phyloP scores from a whole-genome alignment of 2,888 invertebrate species.

The Leptarthrus brevirostris region DNA sequence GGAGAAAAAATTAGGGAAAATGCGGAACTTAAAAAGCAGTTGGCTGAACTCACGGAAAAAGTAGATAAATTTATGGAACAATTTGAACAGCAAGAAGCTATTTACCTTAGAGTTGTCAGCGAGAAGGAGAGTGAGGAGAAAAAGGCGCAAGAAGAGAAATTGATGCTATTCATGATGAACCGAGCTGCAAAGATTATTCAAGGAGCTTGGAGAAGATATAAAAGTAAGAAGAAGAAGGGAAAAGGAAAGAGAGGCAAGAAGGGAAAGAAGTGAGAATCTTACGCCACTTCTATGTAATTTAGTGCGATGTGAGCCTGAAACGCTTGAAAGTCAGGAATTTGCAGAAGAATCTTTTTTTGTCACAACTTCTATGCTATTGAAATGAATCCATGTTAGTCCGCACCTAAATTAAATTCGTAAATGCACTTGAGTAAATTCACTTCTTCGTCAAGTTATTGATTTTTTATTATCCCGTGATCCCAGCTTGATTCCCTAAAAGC shows the following conservation, averaged over 20 bases:
- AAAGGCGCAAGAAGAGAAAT: conserved; percentile 59
- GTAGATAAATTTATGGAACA: conserved; percentile 59
- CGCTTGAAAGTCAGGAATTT: too few relatives aligned
- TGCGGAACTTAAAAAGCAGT: conserved; percentile 57
- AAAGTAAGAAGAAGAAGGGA: conserved; percentile 13
- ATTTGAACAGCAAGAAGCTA: conserved; percentile 58
- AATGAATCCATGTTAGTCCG: too few relatives aligned
- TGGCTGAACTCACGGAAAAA: conserved; percentile 56
- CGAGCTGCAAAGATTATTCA: conserved; percentile 63
- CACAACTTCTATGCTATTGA: too few relatives aligned
- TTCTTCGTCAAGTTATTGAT: too few relatives aligned
- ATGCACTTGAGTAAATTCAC: too few relatives aligned
- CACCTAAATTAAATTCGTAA: too few relatives aligned
- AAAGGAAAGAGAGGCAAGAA: conserved; percentile 31
- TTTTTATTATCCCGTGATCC: too few relatives aligned
- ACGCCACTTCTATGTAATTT: not conserved
- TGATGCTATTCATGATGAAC: conserved; percentile 62
- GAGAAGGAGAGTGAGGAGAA: conserved; percentile 56
- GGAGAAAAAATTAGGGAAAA: conserved; percentile 61
- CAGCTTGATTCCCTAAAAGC: too few relatives aligned
- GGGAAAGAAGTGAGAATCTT: conserved; percentile 5
- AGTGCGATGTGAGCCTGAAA: too few relatives aligned
- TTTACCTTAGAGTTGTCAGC: conserved; percentile 60
- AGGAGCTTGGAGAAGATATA: conserved; percentile 58
- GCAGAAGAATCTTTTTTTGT: too few relatives aligned